phyloP scores from a whole-genome alignment of 53 echinoderm and acorn worm genomes.

The Holothuria leucospilota region DNA sequence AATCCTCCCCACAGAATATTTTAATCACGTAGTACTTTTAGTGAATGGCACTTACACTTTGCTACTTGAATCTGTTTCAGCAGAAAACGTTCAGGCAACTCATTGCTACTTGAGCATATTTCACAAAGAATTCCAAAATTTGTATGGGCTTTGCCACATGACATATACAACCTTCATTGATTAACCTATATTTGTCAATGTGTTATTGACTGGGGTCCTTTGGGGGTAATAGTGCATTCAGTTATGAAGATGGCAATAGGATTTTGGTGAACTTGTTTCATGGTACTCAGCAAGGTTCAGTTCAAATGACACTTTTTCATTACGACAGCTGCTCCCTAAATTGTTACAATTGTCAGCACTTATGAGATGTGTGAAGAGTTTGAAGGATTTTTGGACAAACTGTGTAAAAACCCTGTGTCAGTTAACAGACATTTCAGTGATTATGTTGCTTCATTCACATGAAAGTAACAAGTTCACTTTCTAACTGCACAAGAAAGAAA shows the following conservation, averaged over 20 bases:
- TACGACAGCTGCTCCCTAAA: background rate
- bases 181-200: conserved; percentile 7
- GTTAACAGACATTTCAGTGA: background rate
- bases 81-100: background rate
- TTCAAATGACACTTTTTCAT: conserved; percentile 24
- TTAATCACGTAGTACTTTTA: conserved; percentile 55
- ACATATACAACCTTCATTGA: conserved; percentile 12
- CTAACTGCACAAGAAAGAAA: conserved; percentile 7
- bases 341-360: conserved; percentile 9
- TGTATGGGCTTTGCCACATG: conserved; percentile 20
- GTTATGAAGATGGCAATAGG: conserved; percentile 25
- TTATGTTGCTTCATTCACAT: background rate
- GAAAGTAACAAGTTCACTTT: conserved; percentile 20
- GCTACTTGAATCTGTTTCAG: background rate
- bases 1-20: conserved; percentile 38
- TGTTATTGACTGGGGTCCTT: conserved; percentile 24
- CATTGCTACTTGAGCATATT: conserved; percentile 14
- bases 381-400: conserved; percentile 1
- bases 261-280: conserved; percentile 19
- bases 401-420: background rate
- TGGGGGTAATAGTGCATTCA: conserved; percentile 5
- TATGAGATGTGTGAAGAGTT: conserved; percentile 20
- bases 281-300: background rate
- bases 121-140: background rate
- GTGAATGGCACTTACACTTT: conserved; percentile 12